Conservation (phyloP, 2,797 vertebrate species). For the Zonotrichia albicollis region DNA sequence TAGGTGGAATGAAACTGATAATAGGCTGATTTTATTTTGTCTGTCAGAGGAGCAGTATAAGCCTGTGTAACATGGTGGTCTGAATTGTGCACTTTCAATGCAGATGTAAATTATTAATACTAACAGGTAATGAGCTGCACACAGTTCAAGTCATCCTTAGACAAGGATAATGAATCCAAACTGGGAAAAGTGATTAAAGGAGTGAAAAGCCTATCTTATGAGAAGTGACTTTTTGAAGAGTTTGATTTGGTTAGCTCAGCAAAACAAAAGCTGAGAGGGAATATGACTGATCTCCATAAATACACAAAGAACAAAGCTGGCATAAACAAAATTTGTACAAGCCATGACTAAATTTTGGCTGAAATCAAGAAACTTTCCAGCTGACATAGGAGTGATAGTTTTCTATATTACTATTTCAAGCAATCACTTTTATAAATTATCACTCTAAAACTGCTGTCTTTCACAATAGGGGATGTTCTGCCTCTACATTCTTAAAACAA, state of each 20-base stretch:
- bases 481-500: neutral
- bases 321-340: neutral
- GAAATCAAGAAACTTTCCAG: neutral
- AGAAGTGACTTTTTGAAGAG: neutral
- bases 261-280: neutral
- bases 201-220: neutral
- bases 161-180: neutral
- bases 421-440: neutral
- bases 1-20: neutral
- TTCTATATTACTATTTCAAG: neutral
- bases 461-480: neutral
- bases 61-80: neutral
- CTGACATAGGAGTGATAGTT: neutral
- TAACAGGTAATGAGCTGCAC: neutral
- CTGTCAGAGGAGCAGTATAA: neutral
- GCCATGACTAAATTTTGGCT: neutral
- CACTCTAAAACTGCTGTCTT: neutral
- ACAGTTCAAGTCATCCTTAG: neutral
- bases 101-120: neutral
- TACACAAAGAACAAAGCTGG: neutral
- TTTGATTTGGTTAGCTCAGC: neutral
- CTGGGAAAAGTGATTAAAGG: neutral
- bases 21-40: neutral
- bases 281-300: neutral
- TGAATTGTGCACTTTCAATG: neutral